These are phyloP conservation scores for Dromas ardeola DNA, from an alignment of 2,113 vertebrate genomes.

Conservation along the genomic window DNA sequence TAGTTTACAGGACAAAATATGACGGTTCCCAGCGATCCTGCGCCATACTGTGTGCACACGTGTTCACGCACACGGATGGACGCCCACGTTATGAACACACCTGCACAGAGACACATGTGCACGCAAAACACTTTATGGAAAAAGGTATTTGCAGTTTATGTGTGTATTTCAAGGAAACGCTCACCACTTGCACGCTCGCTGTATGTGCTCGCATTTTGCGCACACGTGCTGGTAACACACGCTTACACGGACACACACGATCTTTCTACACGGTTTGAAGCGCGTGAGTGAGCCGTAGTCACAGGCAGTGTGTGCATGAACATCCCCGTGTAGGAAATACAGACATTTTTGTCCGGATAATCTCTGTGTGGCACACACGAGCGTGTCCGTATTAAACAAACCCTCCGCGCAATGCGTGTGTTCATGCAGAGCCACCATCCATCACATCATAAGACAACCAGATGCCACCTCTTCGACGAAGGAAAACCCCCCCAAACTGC, in stretches of 20 bases:
- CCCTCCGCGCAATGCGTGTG: fast-evolving
- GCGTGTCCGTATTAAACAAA: not conserved
- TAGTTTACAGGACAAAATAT: not conserved
- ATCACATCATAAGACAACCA: fast-evolving
- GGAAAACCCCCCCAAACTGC: not conserved
- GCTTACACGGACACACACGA: fast-evolving
- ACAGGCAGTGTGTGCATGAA: not conserved
- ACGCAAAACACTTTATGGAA: fast-evolving
- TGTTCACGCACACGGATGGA: fast-evolving
- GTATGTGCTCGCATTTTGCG: fast-evolving
- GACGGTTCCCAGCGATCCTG: fast-evolving
- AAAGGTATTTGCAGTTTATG: fast-evolving
- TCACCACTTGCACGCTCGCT: not conserved
- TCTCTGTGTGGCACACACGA: fast-evolving
- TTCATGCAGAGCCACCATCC: not conserved
- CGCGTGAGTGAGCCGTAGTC: fast-evolving
- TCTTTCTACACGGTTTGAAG: not conserved
- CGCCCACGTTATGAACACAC: fast-evolving
- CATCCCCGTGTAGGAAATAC: fast-evolving
- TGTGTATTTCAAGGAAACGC: fast-evolving
- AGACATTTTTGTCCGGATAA: fast-evolving
- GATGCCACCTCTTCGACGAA: fast-evolving
- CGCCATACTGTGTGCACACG: fast-evolving
- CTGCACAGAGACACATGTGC: fast-evolving
- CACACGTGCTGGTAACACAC: fast-evolving